phyloP scores from a whole-genome alignment of 1,140 invertebrate species.

The Augochlora pura region DNA sequence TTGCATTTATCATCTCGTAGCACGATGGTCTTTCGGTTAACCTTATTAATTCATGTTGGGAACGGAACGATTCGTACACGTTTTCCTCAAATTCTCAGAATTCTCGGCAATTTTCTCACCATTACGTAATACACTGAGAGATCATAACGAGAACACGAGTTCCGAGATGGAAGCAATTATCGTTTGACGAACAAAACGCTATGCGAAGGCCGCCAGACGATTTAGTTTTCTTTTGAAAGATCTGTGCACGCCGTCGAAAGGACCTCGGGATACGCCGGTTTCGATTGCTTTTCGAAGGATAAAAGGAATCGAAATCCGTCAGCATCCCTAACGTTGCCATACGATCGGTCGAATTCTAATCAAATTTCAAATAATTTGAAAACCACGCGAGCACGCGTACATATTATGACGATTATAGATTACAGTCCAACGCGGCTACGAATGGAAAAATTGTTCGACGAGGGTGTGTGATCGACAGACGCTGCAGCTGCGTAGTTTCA shows the following conservation, averaged over 20 bases:
- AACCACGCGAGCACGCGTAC: too few species aligned
- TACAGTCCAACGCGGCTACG: not conserved
- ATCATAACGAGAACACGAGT: not conserved
- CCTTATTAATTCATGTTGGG: not conserved
- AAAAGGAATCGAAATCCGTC: too few species aligned
- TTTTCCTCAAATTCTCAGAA: not conserved
- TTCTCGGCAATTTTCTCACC: not conserved
- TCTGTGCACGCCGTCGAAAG: not conserved
- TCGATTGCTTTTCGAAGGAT: too few species aligned
- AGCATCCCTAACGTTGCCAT: too few species aligned
- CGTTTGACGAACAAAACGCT: not conserved
- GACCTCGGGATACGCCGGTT: not conserved
- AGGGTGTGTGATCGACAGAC: not conserved
- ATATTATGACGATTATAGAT: too few species aligned
- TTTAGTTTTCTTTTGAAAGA: not conserved
- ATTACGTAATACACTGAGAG: not conserved
- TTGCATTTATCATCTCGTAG: too few species aligned
- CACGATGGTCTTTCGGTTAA: not conserved
- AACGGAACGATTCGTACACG: too few species aligned
- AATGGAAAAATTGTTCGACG: not conserved
- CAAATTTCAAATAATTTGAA: too few species aligned
- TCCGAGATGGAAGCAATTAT: not conserved
- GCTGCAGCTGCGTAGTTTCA: not conserved
- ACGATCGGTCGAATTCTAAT: too few species aligned
- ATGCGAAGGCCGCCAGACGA: not conserved